Percentiles rank a stretch among this genome's conserved stretches.
Evolutionary conservation across 2,888 invertebrate genomes (phyloP).

Genomic region (Lasius fuliginosus): DNA sequence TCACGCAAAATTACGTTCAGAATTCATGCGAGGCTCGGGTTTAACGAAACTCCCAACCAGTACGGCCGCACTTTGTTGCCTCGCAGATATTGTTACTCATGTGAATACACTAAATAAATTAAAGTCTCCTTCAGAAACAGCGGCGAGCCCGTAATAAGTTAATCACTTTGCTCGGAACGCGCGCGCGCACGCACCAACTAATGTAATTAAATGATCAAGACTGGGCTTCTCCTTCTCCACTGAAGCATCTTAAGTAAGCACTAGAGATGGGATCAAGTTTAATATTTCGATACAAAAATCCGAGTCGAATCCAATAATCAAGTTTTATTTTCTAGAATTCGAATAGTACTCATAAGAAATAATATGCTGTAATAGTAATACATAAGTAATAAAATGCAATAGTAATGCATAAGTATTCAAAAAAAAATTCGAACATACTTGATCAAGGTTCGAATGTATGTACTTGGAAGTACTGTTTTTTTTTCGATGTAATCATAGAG

Average conservation of each 20-base stretch:
- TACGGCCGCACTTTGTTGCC: constrained; percentile 62
- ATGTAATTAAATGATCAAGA: constrained; percentile 72
- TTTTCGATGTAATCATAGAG: no score
- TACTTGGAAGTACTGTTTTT: no score
- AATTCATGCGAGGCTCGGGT: constrained; percentile 54
- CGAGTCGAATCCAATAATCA: no score
- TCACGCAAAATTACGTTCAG: constrained; percentile 74
- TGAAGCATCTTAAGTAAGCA: background rate
- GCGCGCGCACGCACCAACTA: constrained; percentile 58
- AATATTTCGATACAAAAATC: no score
- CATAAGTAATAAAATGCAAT: no score
- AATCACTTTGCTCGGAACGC: constrained; percentile 71
- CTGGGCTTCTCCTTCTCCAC: constrained; percentile 2
- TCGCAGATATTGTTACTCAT: constrained; percentile 73
- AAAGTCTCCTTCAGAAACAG: constrained; percentile 73
- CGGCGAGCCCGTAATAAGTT: constrained; percentile 72
- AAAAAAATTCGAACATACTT: no score
- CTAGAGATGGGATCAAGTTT: no score
- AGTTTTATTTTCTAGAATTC: no score
- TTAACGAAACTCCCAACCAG: constrained; percentile 13
- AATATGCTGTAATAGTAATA: no score
- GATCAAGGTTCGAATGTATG: no score
- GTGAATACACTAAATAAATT: constrained; percentile 76
- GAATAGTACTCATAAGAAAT: no score
- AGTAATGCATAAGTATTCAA: no score